These are phyloP conservation scores for Ceyx margarethae DNA, from an alignment of 2,113 vertebrate species.

Conservation along the genomic window DNA sequence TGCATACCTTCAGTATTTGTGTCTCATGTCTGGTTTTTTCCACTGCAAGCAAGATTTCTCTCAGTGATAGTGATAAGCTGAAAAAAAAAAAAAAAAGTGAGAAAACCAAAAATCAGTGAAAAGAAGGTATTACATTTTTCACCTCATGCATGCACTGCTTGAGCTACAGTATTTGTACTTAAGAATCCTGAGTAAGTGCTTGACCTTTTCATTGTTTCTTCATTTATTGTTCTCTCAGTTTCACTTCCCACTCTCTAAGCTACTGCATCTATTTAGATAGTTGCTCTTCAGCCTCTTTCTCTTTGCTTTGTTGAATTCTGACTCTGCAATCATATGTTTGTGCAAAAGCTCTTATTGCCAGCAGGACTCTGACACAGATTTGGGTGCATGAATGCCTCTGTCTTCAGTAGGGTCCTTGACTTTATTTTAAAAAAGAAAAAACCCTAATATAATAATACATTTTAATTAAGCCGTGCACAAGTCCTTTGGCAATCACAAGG, in stretches of 20 bases:
- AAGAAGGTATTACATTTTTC: neutral
- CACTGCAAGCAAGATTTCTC: neutral
- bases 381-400: neutral
- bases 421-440: neutral
- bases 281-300: neutral
- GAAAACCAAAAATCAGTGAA: neutral
- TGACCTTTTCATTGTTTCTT: constrained; percentile 34
- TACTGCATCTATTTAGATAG: neutral
- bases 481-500: neutral
- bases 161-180: neutral
- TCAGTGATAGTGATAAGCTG: neutral
- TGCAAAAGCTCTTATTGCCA: constrained; percentile 7
- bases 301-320: constrained; percentile 5
- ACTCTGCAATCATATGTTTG: neutral
- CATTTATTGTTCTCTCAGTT: constrained; percentile 17
- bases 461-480: constrained; percentile 12
- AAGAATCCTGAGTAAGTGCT: neutral
- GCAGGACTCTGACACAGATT: neutral
- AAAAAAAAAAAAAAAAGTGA: neutral
- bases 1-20: rapidly evolving
- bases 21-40: neutral
- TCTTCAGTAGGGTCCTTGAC: neutral
- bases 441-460: neutral
- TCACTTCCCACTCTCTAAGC: neutral
- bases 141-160: neutral